phyloP scores from a whole-genome alignment of 2,888 invertebrate genomes.

The Orthosia gracilis region DNA sequence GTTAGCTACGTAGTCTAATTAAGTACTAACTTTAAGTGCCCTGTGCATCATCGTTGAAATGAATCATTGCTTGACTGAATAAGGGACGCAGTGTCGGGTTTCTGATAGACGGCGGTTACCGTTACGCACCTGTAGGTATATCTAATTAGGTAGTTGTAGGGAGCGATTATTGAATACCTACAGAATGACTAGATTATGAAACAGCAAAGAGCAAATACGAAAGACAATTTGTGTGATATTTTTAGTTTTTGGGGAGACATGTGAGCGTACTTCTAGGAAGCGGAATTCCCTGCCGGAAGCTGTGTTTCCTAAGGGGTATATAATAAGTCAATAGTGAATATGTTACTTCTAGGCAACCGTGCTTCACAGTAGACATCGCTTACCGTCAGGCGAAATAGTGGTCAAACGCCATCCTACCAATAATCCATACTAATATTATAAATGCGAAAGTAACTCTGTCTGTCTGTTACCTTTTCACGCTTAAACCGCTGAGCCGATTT shows the following conservation, averaged over 20 bases:
- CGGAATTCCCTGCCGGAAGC: no score
- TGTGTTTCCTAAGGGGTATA: no score
- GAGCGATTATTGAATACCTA: background rate
- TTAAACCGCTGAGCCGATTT: no score
- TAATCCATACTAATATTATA: no score
- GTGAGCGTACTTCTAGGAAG: background rate
- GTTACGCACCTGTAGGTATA: conserved; percentile 5
- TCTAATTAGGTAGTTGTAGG: background rate
- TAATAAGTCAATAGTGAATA: no score
- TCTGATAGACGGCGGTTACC: background rate
- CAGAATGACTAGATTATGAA: background rate
- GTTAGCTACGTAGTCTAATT: background rate
- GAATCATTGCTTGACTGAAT: conserved; percentile 1
- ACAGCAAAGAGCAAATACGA: background rate
- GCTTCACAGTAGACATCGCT: no score
- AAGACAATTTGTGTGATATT: background rate
- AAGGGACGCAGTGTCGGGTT: conserved; percentile 7
- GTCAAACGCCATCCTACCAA: no score
- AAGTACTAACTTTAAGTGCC: conserved; percentile 8
- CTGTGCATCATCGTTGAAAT: background rate
- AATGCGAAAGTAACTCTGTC: no score
- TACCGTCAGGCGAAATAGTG: no score
- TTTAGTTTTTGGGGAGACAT: background rate
- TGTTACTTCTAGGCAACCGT: no score
- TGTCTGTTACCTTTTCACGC: no score